Base-by-base conservation (phyloP, 1,140 invertebrate genomes). In the Ptiloglossa arizonensis region DNA sequence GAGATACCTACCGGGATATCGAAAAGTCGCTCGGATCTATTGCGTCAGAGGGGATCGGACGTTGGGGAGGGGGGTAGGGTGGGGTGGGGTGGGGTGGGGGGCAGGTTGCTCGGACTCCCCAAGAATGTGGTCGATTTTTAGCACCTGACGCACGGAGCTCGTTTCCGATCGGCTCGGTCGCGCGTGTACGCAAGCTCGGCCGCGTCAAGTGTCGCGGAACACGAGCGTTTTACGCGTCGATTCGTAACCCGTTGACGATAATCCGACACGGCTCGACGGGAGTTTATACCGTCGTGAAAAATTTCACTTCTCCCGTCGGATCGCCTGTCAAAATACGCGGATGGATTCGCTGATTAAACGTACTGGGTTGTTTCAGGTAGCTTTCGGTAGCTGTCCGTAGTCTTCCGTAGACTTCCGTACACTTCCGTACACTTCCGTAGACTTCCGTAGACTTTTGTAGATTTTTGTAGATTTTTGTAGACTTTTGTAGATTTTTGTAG, bases 91-190 rank as follows among this genome's bases (percentile, higher is more conserved):
- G n/a, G n/a, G n/a, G n/a, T n/a, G n/a, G 60, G 41, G 80, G 74
- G 68, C 57, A 68, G 48, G 67, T 70, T 35, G 80, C 77, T 52
- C 60, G 38, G 35, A 63, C 78, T 68, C 48, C 35, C 63, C 81
- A 64, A 74, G 82, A 84, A 84, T 83, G 82, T 83, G 82, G 77
- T 71, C 50, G 71, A 80, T 83, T 75, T 83, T 83, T 83, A 78
- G 68, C 68, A 71, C 67, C 56, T 63, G 75, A 78, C 57, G 75
- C 38, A 56, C 66, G 22, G 63, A 75, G 60, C 76, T 54, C 64
- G 68, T 82, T 79, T 79, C 70, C 77, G 70, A 82, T 82, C 52
- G 60, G 46, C 74, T 69, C 68, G 56, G 29, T 44, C 22, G 22
- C 32, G 50, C 70, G 32, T 52, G n/a, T 24, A 17, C 22, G 35